A percentile compares a stretch with the other conserved stretches of the same genome.
phyloP scores from a whole-genome alignment of 2,888 invertebrate species.

The Thumatha senex region DNA sequence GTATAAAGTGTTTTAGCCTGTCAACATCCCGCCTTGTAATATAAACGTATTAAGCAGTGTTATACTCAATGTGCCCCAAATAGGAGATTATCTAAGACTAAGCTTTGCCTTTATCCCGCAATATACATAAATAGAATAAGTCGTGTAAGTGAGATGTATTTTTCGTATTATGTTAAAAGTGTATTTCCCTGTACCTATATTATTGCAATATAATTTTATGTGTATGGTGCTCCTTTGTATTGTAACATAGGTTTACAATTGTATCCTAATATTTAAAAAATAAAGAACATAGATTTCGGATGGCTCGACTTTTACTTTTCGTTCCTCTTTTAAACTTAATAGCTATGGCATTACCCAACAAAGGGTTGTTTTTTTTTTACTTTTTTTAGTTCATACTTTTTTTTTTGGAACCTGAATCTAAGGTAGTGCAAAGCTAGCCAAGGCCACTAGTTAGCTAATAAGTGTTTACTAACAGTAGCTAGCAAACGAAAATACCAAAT shows the following conservation, averaged over 20 bases:
- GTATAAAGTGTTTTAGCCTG: neutral
- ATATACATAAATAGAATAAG: slow-evolving; percentile 61
- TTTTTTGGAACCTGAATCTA: no score
- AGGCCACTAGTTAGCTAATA: no score
- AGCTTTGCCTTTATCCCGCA: slow-evolving; percentile 66
- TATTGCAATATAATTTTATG: slow-evolving; percentile 68
- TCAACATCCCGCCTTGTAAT: slow-evolving; percentile 14
- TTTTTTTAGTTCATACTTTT: no score
- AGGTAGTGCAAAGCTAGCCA: no score
- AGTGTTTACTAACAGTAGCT: no score
- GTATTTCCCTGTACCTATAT: slow-evolving; percentile 48
- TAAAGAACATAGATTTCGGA: slow-evolving; percentile 69
- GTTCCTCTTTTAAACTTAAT: no score
- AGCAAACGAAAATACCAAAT: no score
- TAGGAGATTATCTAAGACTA: slow-evolving; percentile 54
- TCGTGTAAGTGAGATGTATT: slow-evolving; percentile 56
- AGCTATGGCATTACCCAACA: no score
- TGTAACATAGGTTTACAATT: slow-evolving; percentile 74
- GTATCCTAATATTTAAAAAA: slow-evolving; percentile 76
- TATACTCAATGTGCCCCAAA: slow-evolving; percentile 48
- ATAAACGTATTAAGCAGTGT: slow-evolving; percentile 22
- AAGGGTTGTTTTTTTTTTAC: no score
- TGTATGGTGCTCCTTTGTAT: slow-evolving; percentile 78
- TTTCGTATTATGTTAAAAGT: slow-evolving; percentile 50
- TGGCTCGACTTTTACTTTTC: slow-evolving; percentile 22